Percentiles rank a stretch among this genome's conserved stretches.
These are phyloP conservation scores for Camptogramma bilineatum DNA, from an alignment of 2,888 invertebrate species.

Conservation along the genomic window DNA sequence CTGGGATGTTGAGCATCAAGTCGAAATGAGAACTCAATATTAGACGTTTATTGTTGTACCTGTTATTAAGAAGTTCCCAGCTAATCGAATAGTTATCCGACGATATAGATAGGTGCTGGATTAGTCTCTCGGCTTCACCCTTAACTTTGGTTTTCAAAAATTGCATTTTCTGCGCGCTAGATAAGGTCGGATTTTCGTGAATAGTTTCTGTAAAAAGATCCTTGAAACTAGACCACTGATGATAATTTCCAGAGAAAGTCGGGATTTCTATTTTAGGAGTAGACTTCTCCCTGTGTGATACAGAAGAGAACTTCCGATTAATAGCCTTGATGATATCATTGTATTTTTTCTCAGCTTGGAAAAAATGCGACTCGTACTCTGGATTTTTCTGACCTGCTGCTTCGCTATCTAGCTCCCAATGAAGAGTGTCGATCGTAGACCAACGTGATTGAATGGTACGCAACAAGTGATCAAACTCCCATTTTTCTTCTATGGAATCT, in stretches of 20 bases:
- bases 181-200: conserved; percentile 32
- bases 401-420: conserved; percentile 4
- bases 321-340: background rate
- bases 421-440: background rate
- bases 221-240: background rate
- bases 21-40: background rate
- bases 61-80: background rate
- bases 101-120: background rate
- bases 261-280: background rate
- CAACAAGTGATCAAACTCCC: background rate
- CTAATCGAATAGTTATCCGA: background rate
- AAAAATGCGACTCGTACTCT: background rate
- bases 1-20: background rate
- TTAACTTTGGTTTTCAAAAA: conserved; percentile 6
- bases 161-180: no score
- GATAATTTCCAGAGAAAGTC: background rate
- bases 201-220: conserved; percentile 24
- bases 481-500: background rate
- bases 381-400: background rate
- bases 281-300: background rate
- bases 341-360: background rate
- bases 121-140: conserved; percentile 32
- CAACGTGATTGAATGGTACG: background rate
- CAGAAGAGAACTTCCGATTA: background rate
- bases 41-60: background rate